phyloP scores from a whole-genome alignment of 1,140 invertebrate species.

The Phenacoccus solenopsis region DNA sequence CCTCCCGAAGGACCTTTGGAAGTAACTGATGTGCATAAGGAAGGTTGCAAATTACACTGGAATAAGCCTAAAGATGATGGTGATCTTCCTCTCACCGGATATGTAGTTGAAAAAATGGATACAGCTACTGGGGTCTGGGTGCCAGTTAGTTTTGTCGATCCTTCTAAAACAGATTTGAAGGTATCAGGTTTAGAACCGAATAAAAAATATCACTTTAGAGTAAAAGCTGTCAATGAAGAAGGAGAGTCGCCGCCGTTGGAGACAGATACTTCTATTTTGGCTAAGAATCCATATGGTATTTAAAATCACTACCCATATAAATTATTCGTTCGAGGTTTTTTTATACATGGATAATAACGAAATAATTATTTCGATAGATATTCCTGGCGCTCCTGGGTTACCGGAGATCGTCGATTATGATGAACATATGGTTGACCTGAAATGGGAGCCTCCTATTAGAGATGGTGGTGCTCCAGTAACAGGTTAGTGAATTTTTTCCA shows the following conservation, averaged over 20 bases:
- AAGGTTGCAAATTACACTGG: constrained; percentile 91
- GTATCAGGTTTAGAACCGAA: constrained; percentile 82
- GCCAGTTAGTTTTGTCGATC: constrained; percentile 73
- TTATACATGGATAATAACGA: too few relatives aligned
- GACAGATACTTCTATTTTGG: constrained; percentile 68
- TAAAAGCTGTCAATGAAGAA: constrained; percentile 89
- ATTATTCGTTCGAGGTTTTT: neutral
- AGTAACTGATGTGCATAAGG: constrained; percentile 83
- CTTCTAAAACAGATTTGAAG: constrained; percentile 70
- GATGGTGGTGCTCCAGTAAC: constrained; percentile 95
- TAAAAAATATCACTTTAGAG: constrained; percentile 88
- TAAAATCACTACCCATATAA: neutral
- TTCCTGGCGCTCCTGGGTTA: constrained; percentile 74
- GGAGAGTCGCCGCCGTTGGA: constrained; percentile 88
- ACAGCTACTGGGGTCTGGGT: constrained; percentile 72
- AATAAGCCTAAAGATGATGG: constrained; percentile 91
- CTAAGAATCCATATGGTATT: constrained; percentile 90
- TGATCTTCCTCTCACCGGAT: constrained; percentile 77
- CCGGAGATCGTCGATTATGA: constrained; percentile 90
- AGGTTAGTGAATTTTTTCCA: too few relatives aligned
- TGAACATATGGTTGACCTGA: constrained; percentile 80
- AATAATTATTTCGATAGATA: too few relatives aligned
- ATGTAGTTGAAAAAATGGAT: constrained; percentile 88
- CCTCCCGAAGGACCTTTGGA: constrained; percentile 89
- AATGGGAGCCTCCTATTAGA: constrained; percentile 88